phyloP scores from a whole-genome alignment of 64 coral and sea anemone species.

The Stylophora pistillata region DNA sequence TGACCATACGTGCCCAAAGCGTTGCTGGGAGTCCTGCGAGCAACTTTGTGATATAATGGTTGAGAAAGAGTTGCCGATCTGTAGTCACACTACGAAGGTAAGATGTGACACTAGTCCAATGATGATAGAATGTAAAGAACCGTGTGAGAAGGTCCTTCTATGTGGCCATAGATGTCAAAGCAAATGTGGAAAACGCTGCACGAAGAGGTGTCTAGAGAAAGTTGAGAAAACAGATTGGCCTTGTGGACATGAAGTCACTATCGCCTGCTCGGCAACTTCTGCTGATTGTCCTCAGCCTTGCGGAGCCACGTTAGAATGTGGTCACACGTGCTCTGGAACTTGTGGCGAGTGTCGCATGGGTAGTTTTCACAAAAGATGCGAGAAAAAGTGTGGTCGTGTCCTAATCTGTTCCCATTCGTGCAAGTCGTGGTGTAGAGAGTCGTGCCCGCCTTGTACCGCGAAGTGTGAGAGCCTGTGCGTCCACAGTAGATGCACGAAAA shows the following conservation, averaged over 20 bases:
- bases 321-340: constrained; percentile 9
- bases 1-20: constrained; percentile 39
- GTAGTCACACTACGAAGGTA: constrained; percentile 19
- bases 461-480: constrained; percentile 42
- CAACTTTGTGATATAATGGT: constrained; percentile 10
- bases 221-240: constrained; percentile 68
- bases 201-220: constrained; percentile 42
- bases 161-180: constrained; percentile 46
- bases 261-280: constrained; percentile 70
- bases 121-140: constrained; percentile 9
- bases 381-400: constrained; percentile 15
- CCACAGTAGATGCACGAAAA: constrained; percentile 35
- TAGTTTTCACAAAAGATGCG: constrained; percentile 47
- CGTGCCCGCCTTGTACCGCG: background rate
- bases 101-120: background rate
- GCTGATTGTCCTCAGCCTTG: constrained; percentile 58
- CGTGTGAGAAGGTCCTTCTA: constrained; percentile 13
- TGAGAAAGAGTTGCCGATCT: constrained; percentile 40
- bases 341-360: constrained; percentile 66
- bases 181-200: constrained; percentile 30
- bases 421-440: background rate
- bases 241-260: constrained; percentile 61
- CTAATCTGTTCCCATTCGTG: constrained; percentile 58
- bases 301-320: constrained; percentile 28
- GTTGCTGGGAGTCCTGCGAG: constrained; percentile 42